These are phyloP conservation scores for Dipus sagitta DNA, from an alignment of 2,797 vertebrate genomes.

Conservation along the genomic window DNA sequence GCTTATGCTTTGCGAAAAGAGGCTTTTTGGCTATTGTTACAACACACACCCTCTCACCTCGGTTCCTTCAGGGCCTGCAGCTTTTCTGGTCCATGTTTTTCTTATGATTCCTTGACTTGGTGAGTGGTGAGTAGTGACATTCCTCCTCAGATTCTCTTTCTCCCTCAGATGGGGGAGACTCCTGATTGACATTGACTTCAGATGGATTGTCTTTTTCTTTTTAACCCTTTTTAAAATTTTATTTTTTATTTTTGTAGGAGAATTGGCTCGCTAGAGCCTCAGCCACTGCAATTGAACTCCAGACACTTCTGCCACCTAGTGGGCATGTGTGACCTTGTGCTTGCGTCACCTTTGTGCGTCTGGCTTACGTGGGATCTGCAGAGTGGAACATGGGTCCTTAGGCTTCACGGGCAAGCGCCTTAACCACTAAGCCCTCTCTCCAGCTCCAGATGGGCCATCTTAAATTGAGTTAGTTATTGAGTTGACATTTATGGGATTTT, in stretches of 20 bases:
- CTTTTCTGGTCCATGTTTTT: neutral
- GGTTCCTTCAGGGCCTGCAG: neutral
- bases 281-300: too few species aligned
- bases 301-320: too few species aligned
- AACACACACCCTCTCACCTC: neutral
- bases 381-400: too few species aligned
- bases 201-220: neutral
- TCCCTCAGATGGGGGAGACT: conserved; percentile 3
- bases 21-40: neutral
- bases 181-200: conserved; percentile 16
- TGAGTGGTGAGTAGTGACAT: neutral
- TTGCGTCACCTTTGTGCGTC: too few species aligned
- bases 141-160: neutral
- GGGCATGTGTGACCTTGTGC: too few species aligned
- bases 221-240: too few species aligned
- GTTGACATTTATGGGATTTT: conserved; percentile 44
- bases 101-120: neutral
- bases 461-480: conserved; percentile 33
- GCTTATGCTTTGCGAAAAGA: neutral
- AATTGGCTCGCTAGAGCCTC: too few species aligned
- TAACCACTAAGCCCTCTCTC: too few species aligned
- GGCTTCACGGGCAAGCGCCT: too few species aligned
- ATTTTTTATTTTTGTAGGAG: too few species aligned
- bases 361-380: too few species aligned
- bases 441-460: neutral